phyloP scores from a whole-genome alignment of 2,797 vertebrate species.

The Anas capensis region DNA sequence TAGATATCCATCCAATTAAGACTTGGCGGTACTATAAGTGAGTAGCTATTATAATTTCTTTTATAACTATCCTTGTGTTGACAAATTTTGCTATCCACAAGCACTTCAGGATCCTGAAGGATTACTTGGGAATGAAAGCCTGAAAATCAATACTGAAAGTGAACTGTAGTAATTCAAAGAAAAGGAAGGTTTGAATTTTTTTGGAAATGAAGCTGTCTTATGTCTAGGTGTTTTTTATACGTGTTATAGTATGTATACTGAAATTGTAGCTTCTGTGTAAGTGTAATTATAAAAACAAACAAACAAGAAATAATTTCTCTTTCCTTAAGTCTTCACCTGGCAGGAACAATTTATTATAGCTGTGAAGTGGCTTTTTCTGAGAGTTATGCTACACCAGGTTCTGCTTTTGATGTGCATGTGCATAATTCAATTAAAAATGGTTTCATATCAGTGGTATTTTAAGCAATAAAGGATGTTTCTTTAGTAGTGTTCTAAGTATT shows the following conservation, averaged over 20 bases:
- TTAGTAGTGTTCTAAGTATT: not conserved
- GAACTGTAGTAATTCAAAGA: not conserved
- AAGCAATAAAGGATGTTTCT: slow-evolving; percentile 2
- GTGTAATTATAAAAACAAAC: not conserved
- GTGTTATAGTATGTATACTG: not conserved
- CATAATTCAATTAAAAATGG: not conserved
- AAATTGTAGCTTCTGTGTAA: not conserved
- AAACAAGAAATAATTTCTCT: not conserved
- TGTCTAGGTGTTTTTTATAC: not conserved
- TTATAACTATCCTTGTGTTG: slow-evolving; percentile 32
- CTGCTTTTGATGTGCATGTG: not conserved
- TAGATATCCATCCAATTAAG: slow-evolving; percentile 67
- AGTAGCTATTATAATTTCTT: slow-evolving; percentile 50
- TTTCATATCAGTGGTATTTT: not conserved
- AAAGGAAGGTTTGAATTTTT: not conserved
- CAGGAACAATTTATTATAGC: not conserved
- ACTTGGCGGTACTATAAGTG: not conserved
- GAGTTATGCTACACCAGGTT: not conserved
- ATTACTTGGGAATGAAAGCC: slow-evolving; percentile 42
- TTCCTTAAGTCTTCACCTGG: not conserved
- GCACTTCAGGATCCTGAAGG: slow-evolving; percentile 49
- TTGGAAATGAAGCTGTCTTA: not conserved
- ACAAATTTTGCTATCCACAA: slow-evolving; percentile 44
- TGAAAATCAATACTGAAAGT: slow-evolving; percentile 32
- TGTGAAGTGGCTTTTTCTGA: not conserved